Conservation (phyloP, 2,888 invertebrate species). For the Hirtodrosophila duncani region DNA sequence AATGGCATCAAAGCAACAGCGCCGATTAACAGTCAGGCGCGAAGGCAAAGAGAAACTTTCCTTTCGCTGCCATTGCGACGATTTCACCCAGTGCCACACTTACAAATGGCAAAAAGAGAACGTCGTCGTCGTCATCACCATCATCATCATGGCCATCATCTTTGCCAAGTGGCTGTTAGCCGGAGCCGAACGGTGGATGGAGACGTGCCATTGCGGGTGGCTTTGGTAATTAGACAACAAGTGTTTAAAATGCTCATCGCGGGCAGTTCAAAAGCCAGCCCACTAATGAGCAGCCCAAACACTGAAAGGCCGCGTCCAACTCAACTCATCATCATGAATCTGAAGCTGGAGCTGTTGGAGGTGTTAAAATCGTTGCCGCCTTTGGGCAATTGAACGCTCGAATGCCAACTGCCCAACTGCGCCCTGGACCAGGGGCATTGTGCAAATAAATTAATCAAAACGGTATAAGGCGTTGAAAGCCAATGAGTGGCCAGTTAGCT, state of each 20-base stretch:
- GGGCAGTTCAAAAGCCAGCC: conserved; percentile 52
- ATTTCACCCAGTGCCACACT: conserved; percentile 68
- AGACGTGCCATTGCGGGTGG: conserved; percentile 67
- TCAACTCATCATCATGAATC: conserved; percentile 1
- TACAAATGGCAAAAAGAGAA: conserved; percentile 40
- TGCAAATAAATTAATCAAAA: conserved; percentile 68
- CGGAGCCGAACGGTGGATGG: neutral
- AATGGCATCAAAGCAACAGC: conserved; percentile 53
- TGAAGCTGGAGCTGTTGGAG: conserved; percentile 13
- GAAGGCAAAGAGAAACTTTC: conserved; percentile 69
- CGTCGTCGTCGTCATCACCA: conserved; percentile 12
- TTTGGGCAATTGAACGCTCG: conserved; percentile 53
- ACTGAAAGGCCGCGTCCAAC: conserved; percentile 16
- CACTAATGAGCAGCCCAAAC: conserved; percentile 59
- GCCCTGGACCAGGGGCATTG: conserved; percentile 23
- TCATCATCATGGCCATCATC: conserved; percentile 14
- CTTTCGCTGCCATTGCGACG: conserved; percentile 47
- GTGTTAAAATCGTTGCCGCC: conserved; percentile 64
- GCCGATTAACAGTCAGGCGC: conserved; percentile 62
- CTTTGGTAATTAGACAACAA: conserved; percentile 70
- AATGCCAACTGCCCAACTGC: conserved; percentile 47
- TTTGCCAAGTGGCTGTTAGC: too few species aligned
- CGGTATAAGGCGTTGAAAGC: conserved; percentile 42
- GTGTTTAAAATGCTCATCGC: conserved; percentile 48
- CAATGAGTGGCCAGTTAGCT: conserved; percentile 31